phyloP scores from a whole-genome alignment of 2,797 vertebrate genomes.

The Helarctos malayanus region DNA sequence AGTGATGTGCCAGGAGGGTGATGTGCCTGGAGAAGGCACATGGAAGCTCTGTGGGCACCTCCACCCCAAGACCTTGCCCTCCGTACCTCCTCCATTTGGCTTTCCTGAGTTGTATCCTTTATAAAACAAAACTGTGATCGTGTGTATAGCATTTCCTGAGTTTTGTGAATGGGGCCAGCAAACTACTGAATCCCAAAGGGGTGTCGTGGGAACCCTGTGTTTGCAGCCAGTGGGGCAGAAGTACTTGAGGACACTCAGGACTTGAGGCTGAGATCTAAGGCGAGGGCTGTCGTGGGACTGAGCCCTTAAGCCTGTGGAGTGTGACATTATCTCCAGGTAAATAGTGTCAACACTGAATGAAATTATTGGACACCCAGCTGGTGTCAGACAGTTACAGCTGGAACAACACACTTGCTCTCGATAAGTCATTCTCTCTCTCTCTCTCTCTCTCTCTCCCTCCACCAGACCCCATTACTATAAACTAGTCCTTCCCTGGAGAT shows the following conservation, averaged over 20 bases:
- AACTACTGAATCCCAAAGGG: background rate
- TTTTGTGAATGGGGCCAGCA: background rate
- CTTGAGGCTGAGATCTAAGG: background rate
- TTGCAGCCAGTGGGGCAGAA: background rate
- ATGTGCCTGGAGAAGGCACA: background rate
- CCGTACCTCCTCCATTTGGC: background rate
- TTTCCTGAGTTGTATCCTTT: background rate
- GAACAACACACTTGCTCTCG: background rate
- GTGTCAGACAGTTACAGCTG: background rate
- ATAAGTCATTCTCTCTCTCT: too few relatives aligned
- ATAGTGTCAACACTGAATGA: background rate
- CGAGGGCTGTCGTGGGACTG: background rate
- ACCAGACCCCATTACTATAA: background rate
- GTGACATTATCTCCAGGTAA: background rate
- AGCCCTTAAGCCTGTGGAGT: background rate
- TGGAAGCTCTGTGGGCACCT: too few relatives aligned
- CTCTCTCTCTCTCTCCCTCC: too few relatives aligned
- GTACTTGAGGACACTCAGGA: background rate
- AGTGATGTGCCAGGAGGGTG: rapidly evolving
- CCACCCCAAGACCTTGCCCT: background rate
- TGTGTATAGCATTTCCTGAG: background rate
- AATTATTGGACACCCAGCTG: background rate
- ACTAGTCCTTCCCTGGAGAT: background rate
- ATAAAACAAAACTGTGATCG: background rate
- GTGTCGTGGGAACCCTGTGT: background rate